Evolutionary conservation across 64 coral and sea anemone genomes (phyloP).

Genomic region (Trachythela sp.): DNA sequence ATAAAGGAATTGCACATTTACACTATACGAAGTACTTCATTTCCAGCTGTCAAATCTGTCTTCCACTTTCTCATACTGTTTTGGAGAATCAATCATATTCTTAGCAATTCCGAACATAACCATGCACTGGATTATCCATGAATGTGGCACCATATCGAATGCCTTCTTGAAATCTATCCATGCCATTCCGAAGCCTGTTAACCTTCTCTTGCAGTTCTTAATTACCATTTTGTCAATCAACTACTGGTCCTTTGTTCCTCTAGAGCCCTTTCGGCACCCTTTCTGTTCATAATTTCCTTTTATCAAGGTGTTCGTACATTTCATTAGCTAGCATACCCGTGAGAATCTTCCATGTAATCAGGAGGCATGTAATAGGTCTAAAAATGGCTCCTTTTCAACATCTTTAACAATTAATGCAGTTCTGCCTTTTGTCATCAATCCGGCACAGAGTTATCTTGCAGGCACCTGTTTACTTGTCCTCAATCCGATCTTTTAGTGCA

Average conservation of each 20-base stretch:
- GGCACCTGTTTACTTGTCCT: not conserved
- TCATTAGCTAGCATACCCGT: not conserved
- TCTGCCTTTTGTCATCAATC: not conserved
- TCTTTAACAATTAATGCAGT: not conserved
- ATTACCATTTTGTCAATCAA: no score
- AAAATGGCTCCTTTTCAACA: not conserved
- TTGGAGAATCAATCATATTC: no score
- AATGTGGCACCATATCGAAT: not conserved
- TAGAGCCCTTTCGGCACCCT: no score
- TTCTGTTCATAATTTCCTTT: not conserved
- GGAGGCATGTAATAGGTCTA: not conserved
- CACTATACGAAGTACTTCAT: no score
- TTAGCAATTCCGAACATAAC: not conserved
- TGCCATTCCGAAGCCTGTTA: not conserved
- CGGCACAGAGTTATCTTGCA: not conserved
- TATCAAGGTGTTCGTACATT: not conserved
- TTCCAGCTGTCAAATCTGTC: no score
- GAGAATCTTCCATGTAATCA: not conserved
- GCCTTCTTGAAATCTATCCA: not conserved
- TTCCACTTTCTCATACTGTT: no score
- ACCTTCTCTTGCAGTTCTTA: no score
- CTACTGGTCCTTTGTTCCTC: no score
- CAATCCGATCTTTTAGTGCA: not conserved
- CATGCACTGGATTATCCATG: not conserved
- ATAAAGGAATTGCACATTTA: no score